Conservation (phyloP, 2,888 invertebrate genomes). For the Chromoteleia sp. region DNA sequence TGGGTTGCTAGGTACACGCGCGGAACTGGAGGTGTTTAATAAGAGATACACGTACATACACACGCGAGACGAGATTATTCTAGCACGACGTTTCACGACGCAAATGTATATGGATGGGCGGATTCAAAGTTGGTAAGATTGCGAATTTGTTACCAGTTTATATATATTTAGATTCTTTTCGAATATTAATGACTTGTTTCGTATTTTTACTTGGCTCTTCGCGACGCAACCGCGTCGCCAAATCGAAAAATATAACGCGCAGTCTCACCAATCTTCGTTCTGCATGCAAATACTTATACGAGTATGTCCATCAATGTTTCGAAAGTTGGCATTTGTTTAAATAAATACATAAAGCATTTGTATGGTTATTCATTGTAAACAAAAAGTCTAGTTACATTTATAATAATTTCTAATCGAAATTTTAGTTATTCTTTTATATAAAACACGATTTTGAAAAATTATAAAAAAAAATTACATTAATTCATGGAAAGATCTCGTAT, state of each 20-base stretch:
- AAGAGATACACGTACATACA: slow-evolving; percentile 47
- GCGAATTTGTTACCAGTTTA: slow-evolving; percentile 11
- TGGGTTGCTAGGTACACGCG: slow-evolving; percentile 30
- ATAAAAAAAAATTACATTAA: too few relatives aligned
- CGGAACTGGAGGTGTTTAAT: slow-evolving; percentile 55
- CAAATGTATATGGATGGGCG: slow-evolving; percentile 57
- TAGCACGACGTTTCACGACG: slow-evolving; percentile 48
- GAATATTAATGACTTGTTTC: neutral
- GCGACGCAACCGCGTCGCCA: neutral
- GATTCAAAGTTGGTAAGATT: slow-evolving; percentile 55
- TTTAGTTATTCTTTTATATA: too few relatives aligned
- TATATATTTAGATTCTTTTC: slow-evolving; percentile 17
- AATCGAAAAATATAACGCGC: slow-evolving; percentile 7
- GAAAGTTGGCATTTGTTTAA: slow-evolving; percentile 70
- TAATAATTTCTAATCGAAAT: too few relatives aligned
- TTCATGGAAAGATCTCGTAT: too few relatives aligned
- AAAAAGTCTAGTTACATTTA: too few relatives aligned
- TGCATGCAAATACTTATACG: slow-evolving; percentile 54
- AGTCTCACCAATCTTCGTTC: slow-evolving; percentile 45
- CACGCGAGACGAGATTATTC: slow-evolving; percentile 50
- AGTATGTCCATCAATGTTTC: slow-evolving; percentile 68
- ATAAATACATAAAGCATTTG: slow-evolving; percentile 68
- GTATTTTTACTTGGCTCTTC: slow-evolving; percentile 10
- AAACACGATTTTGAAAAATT: too few relatives aligned
- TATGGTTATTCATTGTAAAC: slow-evolving; percentile 1